These are phyloP conservation scores for Tenualosa thibaudeaui DNA, from an alignment of 2,797 vertebrate species.

Conservation along the genomic window DNA sequence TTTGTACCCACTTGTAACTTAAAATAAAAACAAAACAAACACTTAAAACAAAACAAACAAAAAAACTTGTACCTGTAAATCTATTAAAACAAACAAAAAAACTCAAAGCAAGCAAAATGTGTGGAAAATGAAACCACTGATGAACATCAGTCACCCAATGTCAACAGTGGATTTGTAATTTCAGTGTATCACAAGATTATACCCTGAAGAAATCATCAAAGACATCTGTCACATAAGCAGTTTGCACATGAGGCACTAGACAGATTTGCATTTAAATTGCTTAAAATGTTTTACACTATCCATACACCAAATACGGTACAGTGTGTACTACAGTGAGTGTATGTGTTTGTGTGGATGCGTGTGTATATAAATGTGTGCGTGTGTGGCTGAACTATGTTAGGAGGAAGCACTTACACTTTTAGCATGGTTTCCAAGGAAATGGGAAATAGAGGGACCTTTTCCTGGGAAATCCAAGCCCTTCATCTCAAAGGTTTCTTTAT, in stretches of 20 bases:
- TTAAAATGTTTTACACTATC: slow-evolving; percentile 15
- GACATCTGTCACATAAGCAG: slow-evolving; percentile 26
- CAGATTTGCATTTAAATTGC: slow-evolving; percentile 50
- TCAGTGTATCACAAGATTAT: slow-evolving; percentile 30
- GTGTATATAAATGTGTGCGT: neutral
- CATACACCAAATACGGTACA: neutral
- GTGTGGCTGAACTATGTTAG: neutral
- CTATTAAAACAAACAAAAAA: no score
- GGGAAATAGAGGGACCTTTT: no score
- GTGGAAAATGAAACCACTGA: neutral
- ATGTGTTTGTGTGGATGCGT: no score
- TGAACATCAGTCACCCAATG: neutral
- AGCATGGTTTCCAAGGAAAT: neutral
- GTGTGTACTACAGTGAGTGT: no score
- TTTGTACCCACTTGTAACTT: neutral
- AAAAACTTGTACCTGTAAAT: neutral
- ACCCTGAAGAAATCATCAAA: slow-evolving; percentile 39
- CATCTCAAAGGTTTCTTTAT: no score
- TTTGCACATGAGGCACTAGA: neutral
- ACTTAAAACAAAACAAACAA: neutral
- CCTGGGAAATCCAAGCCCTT: no score
- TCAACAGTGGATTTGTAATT: slow-evolving; percentile 26
- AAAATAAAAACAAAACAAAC: neutral
- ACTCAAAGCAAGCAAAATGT: neutral
- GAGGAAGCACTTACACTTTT: neutral